Conservation (phyloP, 2,113 vertebrate genomes). For the Glaucidium brasilianum region DNA sequence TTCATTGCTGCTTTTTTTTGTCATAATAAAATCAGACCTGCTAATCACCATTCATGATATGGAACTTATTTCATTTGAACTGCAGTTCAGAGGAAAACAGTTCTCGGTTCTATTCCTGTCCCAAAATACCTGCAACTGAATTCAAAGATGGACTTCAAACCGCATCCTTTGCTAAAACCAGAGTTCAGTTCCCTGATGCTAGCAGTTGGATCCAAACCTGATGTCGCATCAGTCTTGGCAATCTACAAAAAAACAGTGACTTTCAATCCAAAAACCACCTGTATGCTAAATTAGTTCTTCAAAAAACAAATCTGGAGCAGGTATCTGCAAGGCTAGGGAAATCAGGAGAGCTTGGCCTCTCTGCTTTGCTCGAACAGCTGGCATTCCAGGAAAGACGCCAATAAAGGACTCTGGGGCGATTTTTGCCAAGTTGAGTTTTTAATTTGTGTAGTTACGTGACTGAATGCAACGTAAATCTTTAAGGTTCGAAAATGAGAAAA, state of each 20-base stretch:
- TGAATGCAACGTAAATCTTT: neutral
- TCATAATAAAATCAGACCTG: neutral
- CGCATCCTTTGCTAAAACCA: neutral
- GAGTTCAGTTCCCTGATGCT: neutral
- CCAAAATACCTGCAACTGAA: neutral
- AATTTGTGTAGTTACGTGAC: constrained; percentile 7
- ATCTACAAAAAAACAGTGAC: neutral
- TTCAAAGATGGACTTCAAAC: neutral
- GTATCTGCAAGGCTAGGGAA: constrained; percentile 44
- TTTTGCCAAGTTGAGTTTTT: constrained; percentile 40
- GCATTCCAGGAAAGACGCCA: constrained; percentile 61
- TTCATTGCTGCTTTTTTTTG: neutral
- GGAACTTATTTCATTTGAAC: neutral
- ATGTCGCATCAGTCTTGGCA: neutral
- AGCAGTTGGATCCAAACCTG: neutral
- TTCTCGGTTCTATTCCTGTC: neutral
- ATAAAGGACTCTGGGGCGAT: neutral
- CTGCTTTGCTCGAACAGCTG: constrained; percentile 45
- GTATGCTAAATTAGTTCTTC: constrained; percentile 22
- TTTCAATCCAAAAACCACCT: constrained; percentile 47
- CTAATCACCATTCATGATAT: neutral
- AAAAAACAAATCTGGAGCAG: constrained; percentile 36
- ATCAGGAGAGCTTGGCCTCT: neutral
- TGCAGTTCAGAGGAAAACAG: neutral
- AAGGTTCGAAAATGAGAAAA: neutral